Conservation (phyloP, 2,888 invertebrate species). For the Scrobipalpa costella region DNA sequence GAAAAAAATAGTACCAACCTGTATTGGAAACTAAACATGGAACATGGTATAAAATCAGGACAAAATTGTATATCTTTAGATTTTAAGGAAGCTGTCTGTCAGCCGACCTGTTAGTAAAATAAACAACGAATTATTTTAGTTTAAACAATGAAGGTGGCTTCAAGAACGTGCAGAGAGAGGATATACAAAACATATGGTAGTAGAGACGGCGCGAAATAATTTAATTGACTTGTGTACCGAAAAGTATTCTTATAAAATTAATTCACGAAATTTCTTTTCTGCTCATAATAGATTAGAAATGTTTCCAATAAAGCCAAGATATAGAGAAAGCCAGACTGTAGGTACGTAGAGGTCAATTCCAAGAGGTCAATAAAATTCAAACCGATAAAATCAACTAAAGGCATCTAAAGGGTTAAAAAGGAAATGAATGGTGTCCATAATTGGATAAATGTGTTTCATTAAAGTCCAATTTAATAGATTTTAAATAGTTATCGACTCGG, state of each 20-base stretch:
- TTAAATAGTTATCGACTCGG: constrained; percentile 26
- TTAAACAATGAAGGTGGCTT: constrained; percentile 3
- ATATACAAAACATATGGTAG: constrained; percentile 1
- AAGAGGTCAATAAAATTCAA: constrained; percentile 34
- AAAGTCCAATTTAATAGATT: constrained; percentile 44
- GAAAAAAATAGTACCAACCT: not conserved
- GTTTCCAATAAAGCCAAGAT: constrained; percentile 18
- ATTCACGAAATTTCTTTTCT: not conserved
- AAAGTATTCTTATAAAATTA: not conserved
- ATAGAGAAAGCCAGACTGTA: constrained; percentile 4
- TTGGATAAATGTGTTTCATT: constrained; percentile 42
- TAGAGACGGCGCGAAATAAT: not conserved
- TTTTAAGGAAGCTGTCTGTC: constrained; percentile 41
- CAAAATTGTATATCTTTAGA: constrained; percentile 9
- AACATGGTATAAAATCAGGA: not conserved
- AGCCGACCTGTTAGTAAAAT: constrained; percentile 30
- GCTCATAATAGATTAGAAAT: constrained; percentile 25
- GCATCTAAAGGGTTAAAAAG: constrained; percentile 32
- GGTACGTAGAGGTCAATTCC: constrained; percentile 29
- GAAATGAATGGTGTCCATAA: constrained; percentile 39
- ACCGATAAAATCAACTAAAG: constrained; percentile 35
- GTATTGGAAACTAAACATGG: not conserved
- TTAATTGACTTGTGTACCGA: not conserved
- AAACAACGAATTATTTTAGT: constrained; percentile 27
- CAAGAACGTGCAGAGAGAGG: not conserved